Evolutionary conservation across 2,888 invertebrate genomes (phyloP).

Genomic region (Hydrotaea diabolus): DNA sequence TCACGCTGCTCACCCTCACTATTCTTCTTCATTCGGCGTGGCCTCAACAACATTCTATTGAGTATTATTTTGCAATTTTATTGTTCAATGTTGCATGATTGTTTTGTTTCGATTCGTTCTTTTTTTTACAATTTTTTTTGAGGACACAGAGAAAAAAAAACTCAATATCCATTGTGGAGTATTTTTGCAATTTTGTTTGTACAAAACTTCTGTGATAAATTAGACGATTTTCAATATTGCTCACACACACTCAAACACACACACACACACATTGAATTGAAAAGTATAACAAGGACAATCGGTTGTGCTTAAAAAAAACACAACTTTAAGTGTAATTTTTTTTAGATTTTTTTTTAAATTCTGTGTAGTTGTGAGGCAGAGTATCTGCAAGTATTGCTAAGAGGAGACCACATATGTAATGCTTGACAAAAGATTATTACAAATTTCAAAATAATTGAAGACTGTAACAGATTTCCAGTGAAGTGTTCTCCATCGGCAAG

Average conservation of each 20-base stretch:
- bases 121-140: background rate
- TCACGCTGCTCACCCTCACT: no score
- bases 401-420: background rate
- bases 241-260: background rate
- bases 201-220: conserved; percentile 46
- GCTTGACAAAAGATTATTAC: background rate
- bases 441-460: background rate
- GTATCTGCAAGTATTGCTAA: background rate
- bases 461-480: background rate
- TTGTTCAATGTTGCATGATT: conserved; percentile 58
- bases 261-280: background rate
- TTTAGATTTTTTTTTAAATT: background rate
- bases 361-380: background rate
- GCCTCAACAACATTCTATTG: conserved; percentile 37
- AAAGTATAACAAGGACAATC: background rate
- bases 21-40: no score
- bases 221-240: conserved; percentile 8
- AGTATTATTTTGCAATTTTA: conserved; percentile 62
- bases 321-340: background rate
- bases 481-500: no score
- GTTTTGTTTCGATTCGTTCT: conserved; percentile 17
- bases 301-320: background rate
- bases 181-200: conserved; percentile 27
- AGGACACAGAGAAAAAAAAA: background rate
- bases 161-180: background rate